Evolutionary conservation across 2,797 vertebrate species (phyloP).

Genomic region (Aphelocoma californica): DNA sequence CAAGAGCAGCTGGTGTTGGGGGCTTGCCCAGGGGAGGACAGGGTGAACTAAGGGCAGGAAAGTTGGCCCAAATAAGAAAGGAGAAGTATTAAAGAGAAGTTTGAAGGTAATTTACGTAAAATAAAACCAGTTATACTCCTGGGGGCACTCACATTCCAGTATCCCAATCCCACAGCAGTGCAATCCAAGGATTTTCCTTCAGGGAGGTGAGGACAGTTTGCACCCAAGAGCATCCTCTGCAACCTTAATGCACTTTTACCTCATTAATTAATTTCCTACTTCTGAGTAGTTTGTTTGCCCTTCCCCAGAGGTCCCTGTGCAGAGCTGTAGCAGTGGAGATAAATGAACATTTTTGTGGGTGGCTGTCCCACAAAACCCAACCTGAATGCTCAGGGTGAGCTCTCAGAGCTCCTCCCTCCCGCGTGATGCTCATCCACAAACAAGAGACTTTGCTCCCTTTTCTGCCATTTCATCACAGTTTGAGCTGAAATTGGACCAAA

Average conservation of each 20-base stretch:
- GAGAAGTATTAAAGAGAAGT: background rate
- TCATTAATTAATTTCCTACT: background rate
- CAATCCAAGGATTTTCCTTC: background rate
- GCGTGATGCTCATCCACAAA: background rate
- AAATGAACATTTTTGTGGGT: fast-evolving
- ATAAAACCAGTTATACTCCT: background rate
- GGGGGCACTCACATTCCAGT: background rate
- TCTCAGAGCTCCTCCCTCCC: fast-evolving
- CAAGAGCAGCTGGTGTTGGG: background rate
- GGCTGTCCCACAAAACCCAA: background rate
- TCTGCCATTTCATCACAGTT: background rate
- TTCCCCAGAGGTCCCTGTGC: background rate
- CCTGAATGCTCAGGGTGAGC: background rate
- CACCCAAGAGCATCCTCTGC: background rate
- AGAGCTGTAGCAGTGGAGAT: background rate
- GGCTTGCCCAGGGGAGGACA: background rate
- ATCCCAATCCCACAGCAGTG: background rate
- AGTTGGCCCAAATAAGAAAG: background rate
- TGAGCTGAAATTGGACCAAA: background rate
- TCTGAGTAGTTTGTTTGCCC: background rate
- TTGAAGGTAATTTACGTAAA: background rate
- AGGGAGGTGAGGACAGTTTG: background rate
- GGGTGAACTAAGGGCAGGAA: background rate
- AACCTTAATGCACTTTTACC: background rate
- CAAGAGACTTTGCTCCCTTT: background rate